Evolutionary conservation across 2,797 vertebrate genomes (phyloP).

Genomic region (Prunella strophiata): DNA sequence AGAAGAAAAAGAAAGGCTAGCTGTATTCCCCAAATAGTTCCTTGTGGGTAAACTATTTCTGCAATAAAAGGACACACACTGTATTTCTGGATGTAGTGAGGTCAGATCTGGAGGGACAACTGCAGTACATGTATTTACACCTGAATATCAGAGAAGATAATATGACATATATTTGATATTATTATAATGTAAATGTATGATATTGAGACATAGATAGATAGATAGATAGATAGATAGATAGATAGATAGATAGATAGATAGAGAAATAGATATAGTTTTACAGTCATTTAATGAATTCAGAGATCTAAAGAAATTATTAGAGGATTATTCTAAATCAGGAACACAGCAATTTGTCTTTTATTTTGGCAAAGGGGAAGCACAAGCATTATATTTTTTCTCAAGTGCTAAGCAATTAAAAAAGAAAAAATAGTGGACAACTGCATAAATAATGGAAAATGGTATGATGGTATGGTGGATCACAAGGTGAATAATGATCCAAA

Average conservation of each 20-base stretch:
- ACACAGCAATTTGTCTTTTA: neutral
- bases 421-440: neutral
- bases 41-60: neutral
- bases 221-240: neutral
- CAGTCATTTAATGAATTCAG: neutral
- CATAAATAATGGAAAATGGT: neutral
- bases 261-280: neutral
- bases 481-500: neutral
- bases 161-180: neutral
- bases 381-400: neutral
- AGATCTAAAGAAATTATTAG: neutral
- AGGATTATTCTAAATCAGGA: neutral
- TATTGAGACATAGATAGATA: neutral
- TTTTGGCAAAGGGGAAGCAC: neutral
- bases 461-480: neutral
- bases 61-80: neutral
- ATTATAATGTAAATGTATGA: neutral
- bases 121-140: neutral
- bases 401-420: neutral
- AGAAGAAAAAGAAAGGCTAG: neutral
- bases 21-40: neutral
- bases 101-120: neutral
- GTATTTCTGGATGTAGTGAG: conserved; percentile 2
- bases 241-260: neutral
- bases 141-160: neutral